Evolutionary conservation across 2,888 invertebrate genomes (phyloP), one percentile per base, ranked within the genome.

Genomic region (Epirrhoe tristata): DNA sequence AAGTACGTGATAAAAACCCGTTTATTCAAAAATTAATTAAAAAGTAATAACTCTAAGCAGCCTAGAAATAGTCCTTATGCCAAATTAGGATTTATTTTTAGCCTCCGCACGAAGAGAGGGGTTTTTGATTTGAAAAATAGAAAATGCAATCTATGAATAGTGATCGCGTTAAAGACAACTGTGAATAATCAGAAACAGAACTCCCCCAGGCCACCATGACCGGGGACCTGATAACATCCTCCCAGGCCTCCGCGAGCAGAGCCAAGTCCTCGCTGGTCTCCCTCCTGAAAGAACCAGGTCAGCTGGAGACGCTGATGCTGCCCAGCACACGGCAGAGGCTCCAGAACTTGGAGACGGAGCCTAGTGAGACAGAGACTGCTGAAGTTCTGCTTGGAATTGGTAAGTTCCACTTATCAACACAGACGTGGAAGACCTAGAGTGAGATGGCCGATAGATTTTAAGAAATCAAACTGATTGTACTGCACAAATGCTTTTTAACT

Each of bases 201-300:
- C 56, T 58, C 62, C 69, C n/a, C 39, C 77, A 95, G 95, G 87
- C 90, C n/a, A 96, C 97, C 5, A 94, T 95, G 78, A 95, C 96
- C 0, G 98, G 98, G 0, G 97, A 98, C 86, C 91, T 98, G 52
- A 81, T 98, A 6, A 96, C 96, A 0, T 93, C 93, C 2, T 95
- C 94, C 8, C 90, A 93, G 52, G 81, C 94, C 0, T 93, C 95
- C 0, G 94, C 95, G 0, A 93, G 87, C 65, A 93, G 91, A 52
- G 97, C 96, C 0, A 94, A 94, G 76, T 92, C 93, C 16, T 90
- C 77, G 0, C 83, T 93, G 1, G 70, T 82, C 0, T 48, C 76
- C 0, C 56, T 66, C 17, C 81, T 93, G 17, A 67, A 72, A 7
- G 79, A 81, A 0, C 77, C 83, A 0, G 71, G 10, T 0, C 63